A percentile compares a stretch with the other conserved stretches of the same genome.
Evolutionary conservation across 1,140 invertebrate genomes (phyloP).

Genomic region (Sarcophaga bullata): DNA sequence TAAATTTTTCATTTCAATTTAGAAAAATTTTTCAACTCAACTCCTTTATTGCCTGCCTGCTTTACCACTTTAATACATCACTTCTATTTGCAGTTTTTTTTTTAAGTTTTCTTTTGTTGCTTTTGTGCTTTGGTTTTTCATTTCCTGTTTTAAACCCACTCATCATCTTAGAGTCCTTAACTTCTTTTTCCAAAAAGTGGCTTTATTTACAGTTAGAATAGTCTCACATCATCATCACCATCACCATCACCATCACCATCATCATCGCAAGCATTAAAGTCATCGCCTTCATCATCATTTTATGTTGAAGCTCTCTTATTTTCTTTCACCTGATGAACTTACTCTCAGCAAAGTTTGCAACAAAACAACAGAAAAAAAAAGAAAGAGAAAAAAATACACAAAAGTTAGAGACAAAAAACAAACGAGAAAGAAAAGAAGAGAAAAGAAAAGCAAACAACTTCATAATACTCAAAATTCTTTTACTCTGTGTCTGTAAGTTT

Average conservation of each 20-base stretch:
- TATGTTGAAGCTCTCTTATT: not conserved
- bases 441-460: constrained; percentile 19
- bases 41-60: not conserved
- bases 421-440: not conserved
- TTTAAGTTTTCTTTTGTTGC: not conserved
- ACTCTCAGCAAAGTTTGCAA: constrained; percentile 30
- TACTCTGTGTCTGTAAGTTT: constrained; percentile 22
- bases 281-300: not conserved
- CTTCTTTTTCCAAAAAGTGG: constrained; percentile 37
- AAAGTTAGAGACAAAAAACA: constrained; percentile 12
- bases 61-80: not conserved
- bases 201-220: constrained; percentile 39
- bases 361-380: not conserved
- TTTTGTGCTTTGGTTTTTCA: not conserved
- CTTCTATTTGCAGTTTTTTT: not conserved
- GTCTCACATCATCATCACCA: constrained; percentile 23
- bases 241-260: not conserved
- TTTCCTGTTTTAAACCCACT: constrained; percentile 26
- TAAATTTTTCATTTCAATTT: not conserved
- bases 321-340: constrained; percentile 23
- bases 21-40: not conserved
- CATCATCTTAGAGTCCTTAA: constrained; percentile 38
- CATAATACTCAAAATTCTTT: constrained; percentile 32
- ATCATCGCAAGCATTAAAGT: not conserved
- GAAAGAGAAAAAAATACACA: not conserved